Conservation (phyloP, 1,140 invertebrate species). For the Amyelois transitella region DNA sequence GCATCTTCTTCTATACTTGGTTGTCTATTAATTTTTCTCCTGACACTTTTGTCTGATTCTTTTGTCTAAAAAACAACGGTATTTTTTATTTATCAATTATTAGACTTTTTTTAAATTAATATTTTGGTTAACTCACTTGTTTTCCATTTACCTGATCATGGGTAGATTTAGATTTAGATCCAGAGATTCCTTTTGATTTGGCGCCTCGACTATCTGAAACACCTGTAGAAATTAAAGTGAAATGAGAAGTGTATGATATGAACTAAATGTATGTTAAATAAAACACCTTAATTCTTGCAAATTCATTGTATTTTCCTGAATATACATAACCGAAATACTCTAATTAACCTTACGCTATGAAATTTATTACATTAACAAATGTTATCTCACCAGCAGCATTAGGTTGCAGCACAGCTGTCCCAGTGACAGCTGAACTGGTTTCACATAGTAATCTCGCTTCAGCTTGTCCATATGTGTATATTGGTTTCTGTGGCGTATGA, state of each 20-base stretch:
- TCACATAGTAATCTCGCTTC: slow-evolving; percentile 62
- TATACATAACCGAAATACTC: background rate
- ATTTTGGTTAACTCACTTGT: slow-evolving; percentile 10
- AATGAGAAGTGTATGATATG: background rate
- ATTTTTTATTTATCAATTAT: slow-evolving; percentile 13
- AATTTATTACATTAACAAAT: background rate
- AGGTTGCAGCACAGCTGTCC: slow-evolving; percentile 52
- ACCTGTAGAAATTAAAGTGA: slow-evolving; percentile 29
- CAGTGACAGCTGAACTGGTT: slow-evolving; percentile 53
- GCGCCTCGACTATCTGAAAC: slow-evolving; percentile 42
- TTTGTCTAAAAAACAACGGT: slow-evolving; percentile 30
- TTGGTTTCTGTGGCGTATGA: slow-evolving; percentile 79
- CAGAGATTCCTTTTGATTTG: slow-evolving; percentile 31
- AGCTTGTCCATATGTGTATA: slow-evolving; percentile 78
- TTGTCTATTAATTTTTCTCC: slow-evolving; percentile 44
- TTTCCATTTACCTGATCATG: slow-evolving; percentile 59
- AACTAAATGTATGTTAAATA: background rate
- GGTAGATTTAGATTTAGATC: slow-evolving; percentile 27
- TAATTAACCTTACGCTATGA: background rate
- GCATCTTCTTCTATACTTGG: slow-evolving; percentile 64
- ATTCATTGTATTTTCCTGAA: background rate
- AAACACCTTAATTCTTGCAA: background rate
- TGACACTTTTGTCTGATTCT: slow-evolving; percentile 32
- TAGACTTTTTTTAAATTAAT: slow-evolving; percentile 12
- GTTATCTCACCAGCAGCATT: slow-evolving; percentile 45